Base-by-base conservation (phyloP, 2,113 vertebrate genomes). In the Collichthys lucidus region DNA sequence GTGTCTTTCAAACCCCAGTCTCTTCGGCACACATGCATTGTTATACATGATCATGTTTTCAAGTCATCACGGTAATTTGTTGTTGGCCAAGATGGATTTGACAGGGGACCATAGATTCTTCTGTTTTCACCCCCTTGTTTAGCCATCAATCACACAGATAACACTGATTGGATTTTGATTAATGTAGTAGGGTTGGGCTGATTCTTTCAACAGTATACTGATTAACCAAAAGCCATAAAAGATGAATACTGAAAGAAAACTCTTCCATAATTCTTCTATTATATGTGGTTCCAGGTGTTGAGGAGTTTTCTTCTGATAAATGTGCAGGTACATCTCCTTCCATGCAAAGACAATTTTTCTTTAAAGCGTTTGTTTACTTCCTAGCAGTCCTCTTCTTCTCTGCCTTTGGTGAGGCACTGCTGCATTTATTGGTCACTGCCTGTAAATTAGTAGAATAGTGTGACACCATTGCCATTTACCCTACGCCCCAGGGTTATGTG, bases 31-130 rank as follows among this genome's bases (percentile, higher is more conserved):
- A 83, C 47, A 82, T 20, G 26, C 16, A 76, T 83, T 85, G 46
- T 89, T 75, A 77, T 53, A 71, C 59, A 73, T 59, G 49, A 84
- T 82, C 73, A 86, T 85, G 81, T 77, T 64, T 83, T 83, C 55
- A 56, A 47, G 40, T 83, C 74, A 74, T 62, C 29, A 19, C 42
- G 56, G 50, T 74, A 53, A 88, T 83, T 63, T 76, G 40, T 77
- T 66, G n/a, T 53, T 70, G 42, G 20, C 31, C 10, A 53, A 59
- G 64, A 70, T 64, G 53, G 42, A 71, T 72, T 15, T 77, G 5
- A 10, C 20, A 22, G 4, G 11, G 31, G 35, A 57, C 15, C 5
- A 26, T 24, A 3, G 16, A 49, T 55, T 46, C 24, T 56, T 72
- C 68, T 17, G 4, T 77, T 24, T 67, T 80, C 19, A 62, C 55